These are phyloP conservation scores for Caenorhabditis afra DNA, from an alignment of 2,888 invertebrate species.

Conservation along the genomic window DNA sequence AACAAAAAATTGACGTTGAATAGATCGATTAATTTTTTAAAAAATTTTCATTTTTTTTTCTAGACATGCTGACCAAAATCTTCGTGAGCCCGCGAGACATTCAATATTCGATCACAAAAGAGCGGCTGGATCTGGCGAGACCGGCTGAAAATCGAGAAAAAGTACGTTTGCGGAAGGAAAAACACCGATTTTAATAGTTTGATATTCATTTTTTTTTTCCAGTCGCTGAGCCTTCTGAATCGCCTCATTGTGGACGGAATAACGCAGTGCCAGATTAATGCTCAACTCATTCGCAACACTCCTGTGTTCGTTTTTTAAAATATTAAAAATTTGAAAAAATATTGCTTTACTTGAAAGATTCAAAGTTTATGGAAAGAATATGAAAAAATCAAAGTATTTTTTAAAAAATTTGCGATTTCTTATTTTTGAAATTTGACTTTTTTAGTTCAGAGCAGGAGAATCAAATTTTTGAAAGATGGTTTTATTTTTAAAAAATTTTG, in stretches of 20 bases:
- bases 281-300: not conserved
- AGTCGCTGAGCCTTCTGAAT: constrained; percentile 7
- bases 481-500: too few species aligned
- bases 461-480: too few species aligned
- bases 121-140: not conserved
- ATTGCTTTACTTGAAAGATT: not conserved
- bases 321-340: not conserved
- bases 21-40: not conserved
- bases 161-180: not conserved
- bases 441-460: too few species aligned
- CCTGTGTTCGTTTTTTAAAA: constrained; percentile 14
- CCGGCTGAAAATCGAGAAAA: not conserved
- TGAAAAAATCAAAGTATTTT: too few species aligned
- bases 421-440: too few species aligned
- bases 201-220: too few species aligned
- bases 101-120: constrained; percentile 19
- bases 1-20: too few species aligned
- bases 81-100: constrained; percentile 4
- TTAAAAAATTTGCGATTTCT: too few species aligned
- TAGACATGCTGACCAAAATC: constrained; percentile 11
- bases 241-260: constrained; percentile 2
- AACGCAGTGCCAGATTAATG: not conserved
- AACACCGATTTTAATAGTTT: too few species aligned
- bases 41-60: too few species aligned
- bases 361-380: not conserved